phyloP scores from a whole-genome alignment of 2,113 vertebrate genomes.

The Pristiophorus japonicus region DNA sequence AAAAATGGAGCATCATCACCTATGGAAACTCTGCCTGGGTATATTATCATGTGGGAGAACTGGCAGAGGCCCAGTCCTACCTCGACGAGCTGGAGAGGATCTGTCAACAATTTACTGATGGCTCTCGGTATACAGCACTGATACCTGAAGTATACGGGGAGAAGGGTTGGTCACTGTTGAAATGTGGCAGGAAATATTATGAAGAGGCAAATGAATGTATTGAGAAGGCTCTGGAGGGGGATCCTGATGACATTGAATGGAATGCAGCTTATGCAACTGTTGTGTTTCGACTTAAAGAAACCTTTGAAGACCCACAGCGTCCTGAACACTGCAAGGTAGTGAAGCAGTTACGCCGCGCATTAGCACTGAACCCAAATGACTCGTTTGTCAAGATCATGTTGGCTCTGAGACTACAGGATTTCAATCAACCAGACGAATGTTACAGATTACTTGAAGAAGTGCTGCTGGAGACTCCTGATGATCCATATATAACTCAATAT shows the following conservation, averaged over 20 bases:
- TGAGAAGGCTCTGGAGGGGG: constrained; percentile 41
- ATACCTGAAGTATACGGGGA: constrained; percentile 43
- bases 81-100: too few relatives aligned
- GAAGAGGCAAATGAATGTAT: constrained; percentile 44
- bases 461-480: constrained; percentile 49
- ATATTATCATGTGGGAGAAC: too few relatives aligned
- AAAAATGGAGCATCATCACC: constrained; percentile 42
- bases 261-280: constrained; percentile 57
- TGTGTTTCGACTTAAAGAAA: constrained; percentile 51
- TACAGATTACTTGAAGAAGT: constrained; percentile 55
- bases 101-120: too few relatives aligned
- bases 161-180: constrained; percentile 48
- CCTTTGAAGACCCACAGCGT: constrained; percentile 30
- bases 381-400: constrained; percentile 53
- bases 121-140: too few relatives aligned
- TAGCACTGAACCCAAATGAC: constrained; percentile 52
- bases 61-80: too few relatives aligned
- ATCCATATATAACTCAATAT: constrained; percentile 56
- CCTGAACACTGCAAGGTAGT: constrained; percentile 40
- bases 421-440: constrained; percentile 45
- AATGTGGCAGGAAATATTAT: constrained; percentile 43
- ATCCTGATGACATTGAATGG: constrained; percentile 60
- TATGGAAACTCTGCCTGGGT: constrained; percentile 41
- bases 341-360: constrained; percentile 50
- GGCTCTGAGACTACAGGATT: constrained; percentile 58